Conservation (phyloP, 2,113 vertebrate genomes). For the Eretmochelys imbricata region DNA sequence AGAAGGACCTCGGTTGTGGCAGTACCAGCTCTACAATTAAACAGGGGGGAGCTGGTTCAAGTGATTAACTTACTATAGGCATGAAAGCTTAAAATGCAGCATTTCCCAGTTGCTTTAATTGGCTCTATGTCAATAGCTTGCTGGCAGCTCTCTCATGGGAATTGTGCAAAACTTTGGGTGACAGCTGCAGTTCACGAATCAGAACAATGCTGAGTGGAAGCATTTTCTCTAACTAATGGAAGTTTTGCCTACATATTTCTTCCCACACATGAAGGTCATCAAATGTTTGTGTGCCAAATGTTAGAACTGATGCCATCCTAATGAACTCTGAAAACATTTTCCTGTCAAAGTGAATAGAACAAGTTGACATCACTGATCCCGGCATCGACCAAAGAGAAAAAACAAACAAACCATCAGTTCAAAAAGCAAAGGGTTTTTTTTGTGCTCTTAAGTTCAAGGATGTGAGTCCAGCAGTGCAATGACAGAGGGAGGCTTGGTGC, state of each 20-base stretch:
- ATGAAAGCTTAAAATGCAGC: rapidly evolving
- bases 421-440: constrained; percentile 5
- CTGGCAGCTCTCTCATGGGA: background rate
- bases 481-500: background rate
- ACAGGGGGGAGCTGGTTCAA: background rate
- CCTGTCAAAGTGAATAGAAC: constrained; percentile 74
- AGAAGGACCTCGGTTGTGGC: background rate
- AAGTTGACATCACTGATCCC: constrained; percentile 73
- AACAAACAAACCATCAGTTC: constrained; percentile 71
- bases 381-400: constrained; percentile 67
- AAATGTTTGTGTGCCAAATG: constrained; percentile 68
- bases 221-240: constrained; percentile 71
- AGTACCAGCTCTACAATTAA: background rate
- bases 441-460: constrained; percentile 61
- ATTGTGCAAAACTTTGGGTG: background rate
- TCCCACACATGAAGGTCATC: constrained; percentile 72
- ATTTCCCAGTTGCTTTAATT: background rate
- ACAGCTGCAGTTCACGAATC: background rate
- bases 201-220: background rate
- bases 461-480: constrained; percentile 56
- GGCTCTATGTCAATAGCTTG: background rate
- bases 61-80: rapidly evolving
- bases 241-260: constrained; percentile 75
- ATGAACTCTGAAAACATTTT: constrained; percentile 78
- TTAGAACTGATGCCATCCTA: constrained; percentile 74